Base-by-base conservation (phyloP, 2,888 invertebrate genomes). In the Lochmaea capreae region DNA sequence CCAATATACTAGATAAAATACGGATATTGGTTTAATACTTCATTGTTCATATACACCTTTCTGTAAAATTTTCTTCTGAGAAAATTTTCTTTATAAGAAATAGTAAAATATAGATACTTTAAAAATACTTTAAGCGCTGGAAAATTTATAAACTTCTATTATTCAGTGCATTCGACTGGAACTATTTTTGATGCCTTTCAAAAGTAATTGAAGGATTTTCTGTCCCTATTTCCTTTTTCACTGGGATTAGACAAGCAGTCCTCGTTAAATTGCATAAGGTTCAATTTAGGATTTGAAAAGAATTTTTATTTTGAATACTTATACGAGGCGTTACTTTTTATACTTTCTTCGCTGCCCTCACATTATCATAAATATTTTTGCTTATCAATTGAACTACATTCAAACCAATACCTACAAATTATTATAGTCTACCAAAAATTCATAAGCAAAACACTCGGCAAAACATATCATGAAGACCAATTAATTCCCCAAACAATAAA, bases 201-300 rank as follows among this genome's bases (percentile, higher is more conserved):
- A 61, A 42, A 61, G n/a, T 42, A 61, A 61, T 61, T 61, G 61
- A 61, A n/a, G 61, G 61, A 61, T 61, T 61, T 61, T 33, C 16
- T 39, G 14, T 39, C 61, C 39, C 42, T n/a, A 61, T 42, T 39
- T 61, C 39, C 61, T 39, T 33, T 61, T 61, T 61, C 61, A n/a
- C 61, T 14, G 61, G 33, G 61, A 61, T 61, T 61, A 61, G 61
- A 61, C 14, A 14, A 33, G n/a, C 61, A 61, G 33, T 39, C 61
- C n/a, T 61, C 16, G 61, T 61, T 61, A 61, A 61, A 61, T 61
- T 61, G 61, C 61, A 49, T 49, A 49, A 49, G 8, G 49, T 49
- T 49, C 3, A 14, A 14, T 49, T 49, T n/a, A 49, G 1, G n/a
- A 5, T n/a, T n/a, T 8, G 5, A 1, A 8, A n/a, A 49, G 6